Evolutionary conservation across 2,797 vertebrate species (phyloP), one percentile per base, ranked within the genome.

Genomic region (Heterohyrax brucei): DNA sequence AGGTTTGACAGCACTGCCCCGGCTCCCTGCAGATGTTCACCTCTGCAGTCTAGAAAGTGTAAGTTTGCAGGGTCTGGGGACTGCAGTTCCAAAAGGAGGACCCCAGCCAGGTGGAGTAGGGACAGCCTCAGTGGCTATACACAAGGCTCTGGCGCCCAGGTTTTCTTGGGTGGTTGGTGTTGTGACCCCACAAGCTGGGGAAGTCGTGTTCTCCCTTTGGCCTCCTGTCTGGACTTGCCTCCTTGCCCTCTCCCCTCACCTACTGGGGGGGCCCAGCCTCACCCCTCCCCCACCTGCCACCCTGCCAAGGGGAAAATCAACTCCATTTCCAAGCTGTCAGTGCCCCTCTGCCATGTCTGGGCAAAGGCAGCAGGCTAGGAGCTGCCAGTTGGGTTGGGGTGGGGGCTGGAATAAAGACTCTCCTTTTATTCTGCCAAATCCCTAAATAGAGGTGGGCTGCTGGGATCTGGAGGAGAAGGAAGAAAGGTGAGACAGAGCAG

Each of bases 301-400:
- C 84, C 95, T 97, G 96, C 97, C 95, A 96, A 97, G 91, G 95
- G 87, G 93, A 97, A 96, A 96, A 96, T 62, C 96, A 75, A 6
- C 92, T 91, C 86, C 91, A 21, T 95, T 84, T 94, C 89, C 86
- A 79, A 79, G 96, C 91, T 53, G 91, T 96, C 95, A 66, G 88
- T 94, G 96, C 95, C 96, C 95, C 96, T 96, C 88, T 89, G 93
- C 97, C 97, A 83, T 95, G 95, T 84, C 97, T 95, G 94, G 96
- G 95, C 95, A 95, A 95, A 97, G 95, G 84, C 95, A 93, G 82
- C 93, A 92, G 93, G 96, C 93, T 30, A 48, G 86, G 70, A 96
- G 93, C 95, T 96, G 95, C 96, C 95, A 96, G 85, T 61, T 26
- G 91, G 83, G 85, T 16, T 89, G 93, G 64, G 83, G 64, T 87